Evolutionary conservation across 2,888 invertebrate genomes (phyloP), one percentile per base, ranked within the genome.

Genomic region (Ennomos fuscantarius): DNA sequence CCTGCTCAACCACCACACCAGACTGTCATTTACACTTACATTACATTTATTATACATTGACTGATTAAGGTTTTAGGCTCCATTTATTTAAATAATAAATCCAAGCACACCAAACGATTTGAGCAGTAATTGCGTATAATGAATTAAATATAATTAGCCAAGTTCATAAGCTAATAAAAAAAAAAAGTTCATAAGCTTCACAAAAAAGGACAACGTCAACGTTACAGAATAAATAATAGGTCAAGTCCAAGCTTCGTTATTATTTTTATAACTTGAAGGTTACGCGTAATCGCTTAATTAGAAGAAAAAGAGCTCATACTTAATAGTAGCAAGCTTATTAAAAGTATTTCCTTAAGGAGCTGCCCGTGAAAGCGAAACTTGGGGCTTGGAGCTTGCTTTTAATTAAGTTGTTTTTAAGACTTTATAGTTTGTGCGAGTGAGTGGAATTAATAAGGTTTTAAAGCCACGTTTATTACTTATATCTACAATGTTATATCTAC

Each of bases 221-320:
- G n/a, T 6, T 6, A 24, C 24, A 24, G 3, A 24, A 24, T 24
- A 24, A n/a, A 24, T 24, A 49, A 57, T 45, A 62, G 43, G 59
- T 49, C 57, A 61, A 46, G 48, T 31, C 24, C 33, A 42, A 36
- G 33, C 37, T 37, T 11, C 37, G 41, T 11, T 24, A 11, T 36
- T 46, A 32, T 48, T 49, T 34, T 46, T 49, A 32, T 9, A 51
- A 43, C 54, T 53, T 42, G 49, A 63, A 62, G 61, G 63, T 60
- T 54, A 58, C 42, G 45, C 45, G 36, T 56, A 61, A 65, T 56
- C 56, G 49, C 50, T 52, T 66, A 62, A 66, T 63, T 63, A 61
- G 62, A 47, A 50, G 40, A 59, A 54, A 65, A 55, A 34, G 35
- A 45, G 53, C 55, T 59, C n/a, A n/a, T n/a, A n/a, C n/a, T n/a